Evolutionary conservation across 2,113 vertebrate species (phyloP).

Genomic region (Trichomycterus rosablanca): DNA sequence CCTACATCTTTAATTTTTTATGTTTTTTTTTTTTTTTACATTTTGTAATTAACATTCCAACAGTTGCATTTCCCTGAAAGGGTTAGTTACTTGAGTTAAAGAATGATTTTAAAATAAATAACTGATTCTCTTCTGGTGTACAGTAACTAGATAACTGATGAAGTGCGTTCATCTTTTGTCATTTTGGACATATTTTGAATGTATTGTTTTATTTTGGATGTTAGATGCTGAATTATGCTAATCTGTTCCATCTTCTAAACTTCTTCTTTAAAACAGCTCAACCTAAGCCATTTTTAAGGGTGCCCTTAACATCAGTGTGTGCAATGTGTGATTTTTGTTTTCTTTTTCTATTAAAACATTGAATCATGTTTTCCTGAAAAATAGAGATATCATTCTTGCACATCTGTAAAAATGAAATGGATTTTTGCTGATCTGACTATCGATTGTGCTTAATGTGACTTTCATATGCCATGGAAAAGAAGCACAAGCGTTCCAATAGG

Average conservation of each 20-base stretch:
- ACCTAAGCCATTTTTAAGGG: too few relatives aligned
- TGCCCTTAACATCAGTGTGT: constrained; percentile 38
- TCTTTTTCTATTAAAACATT: constrained; percentile 46
- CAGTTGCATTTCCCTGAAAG: constrained; percentile 12
- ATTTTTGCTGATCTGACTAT: too few relatives aligned
- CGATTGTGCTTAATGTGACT: too few relatives aligned
- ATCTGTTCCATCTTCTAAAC: constrained; percentile 21
- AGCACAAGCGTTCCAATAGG: too few relatives aligned
- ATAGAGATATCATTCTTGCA: too few relatives aligned
- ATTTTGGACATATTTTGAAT: neutral
- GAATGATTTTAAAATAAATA: too few relatives aligned
- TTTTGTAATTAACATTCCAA: constrained; percentile 63
- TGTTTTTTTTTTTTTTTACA: constrained; percentile 38
- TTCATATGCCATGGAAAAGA: too few relatives aligned
- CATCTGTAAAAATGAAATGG: too few relatives aligned
- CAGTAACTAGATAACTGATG: too few relatives aligned
- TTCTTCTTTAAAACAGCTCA: constrained; percentile 35
- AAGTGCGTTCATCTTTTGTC: neutral
- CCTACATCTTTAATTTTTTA: constrained; percentile 38
- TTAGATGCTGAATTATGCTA: too few relatives aligned
- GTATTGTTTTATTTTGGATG: neutral
- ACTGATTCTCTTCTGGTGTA: too few relatives aligned
- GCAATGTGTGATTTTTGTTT: constrained; percentile 17
- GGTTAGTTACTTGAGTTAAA: too few relatives aligned
- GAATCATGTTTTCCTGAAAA: constrained; percentile 19